Evolutionary conservation across 2,113 vertebrate species (phyloP).

Genomic region (Gobio gobio): DNA sequence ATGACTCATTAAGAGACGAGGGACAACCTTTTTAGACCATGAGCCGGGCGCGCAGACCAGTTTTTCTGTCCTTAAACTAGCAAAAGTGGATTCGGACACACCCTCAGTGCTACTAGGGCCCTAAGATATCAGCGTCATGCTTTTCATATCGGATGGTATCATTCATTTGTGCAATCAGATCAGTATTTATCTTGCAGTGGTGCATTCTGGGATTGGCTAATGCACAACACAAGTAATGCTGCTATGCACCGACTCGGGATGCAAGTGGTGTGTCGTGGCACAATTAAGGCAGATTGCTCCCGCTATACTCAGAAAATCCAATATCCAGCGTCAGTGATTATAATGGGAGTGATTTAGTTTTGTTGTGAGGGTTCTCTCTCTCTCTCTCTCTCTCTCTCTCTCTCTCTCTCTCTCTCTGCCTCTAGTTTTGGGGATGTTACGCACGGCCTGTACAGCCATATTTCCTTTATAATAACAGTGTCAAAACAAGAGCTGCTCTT

Average conservation of each 20-base stretch:
- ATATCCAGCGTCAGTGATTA: neutral
- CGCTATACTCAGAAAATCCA: neutral
- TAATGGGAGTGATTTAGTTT: neutral
- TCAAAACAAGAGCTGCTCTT: neutral
- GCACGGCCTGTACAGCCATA: too few relatives aligned
- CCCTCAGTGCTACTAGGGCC: too few relatives aligned
- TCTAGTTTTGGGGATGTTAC: neutral
- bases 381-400: neutral
- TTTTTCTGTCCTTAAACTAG: too few relatives aligned
- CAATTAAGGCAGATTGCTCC: neutral
- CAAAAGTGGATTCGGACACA: too few relatives aligned
- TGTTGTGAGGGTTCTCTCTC: neutral
- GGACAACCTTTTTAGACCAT: too few relatives aligned
- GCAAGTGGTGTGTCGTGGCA: neutral
- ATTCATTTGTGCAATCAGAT: neutral
- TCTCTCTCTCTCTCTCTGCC: neutral
- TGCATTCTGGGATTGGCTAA: slow-evolving; percentile 1
- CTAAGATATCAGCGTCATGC: neutral
- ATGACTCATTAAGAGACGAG: too few relatives aligned
- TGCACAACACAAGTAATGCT: too few relatives aligned
- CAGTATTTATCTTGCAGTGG: neutral
- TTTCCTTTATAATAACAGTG: neutral
- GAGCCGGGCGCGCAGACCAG: too few relatives aligned
- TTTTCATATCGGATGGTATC: neutral
- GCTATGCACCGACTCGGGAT: neutral